phyloP scores from a whole-genome alignment of 2,888 invertebrate species.

The Heliconius sara region DNA sequence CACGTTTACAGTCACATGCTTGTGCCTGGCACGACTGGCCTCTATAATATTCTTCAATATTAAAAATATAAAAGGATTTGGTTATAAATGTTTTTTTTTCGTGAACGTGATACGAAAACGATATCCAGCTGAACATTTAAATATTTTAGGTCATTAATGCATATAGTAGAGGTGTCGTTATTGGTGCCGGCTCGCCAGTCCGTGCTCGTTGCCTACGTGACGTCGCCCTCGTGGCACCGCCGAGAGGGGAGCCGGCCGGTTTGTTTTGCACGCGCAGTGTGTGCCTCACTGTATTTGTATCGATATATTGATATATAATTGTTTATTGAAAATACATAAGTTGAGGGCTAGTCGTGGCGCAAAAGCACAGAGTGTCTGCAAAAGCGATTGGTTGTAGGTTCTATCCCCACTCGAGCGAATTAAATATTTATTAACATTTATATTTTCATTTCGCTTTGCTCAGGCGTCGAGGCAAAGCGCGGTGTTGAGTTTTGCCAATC shows the following conservation, averaged over 20 bases:
- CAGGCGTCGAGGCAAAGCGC: no score
- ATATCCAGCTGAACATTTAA: neutral
- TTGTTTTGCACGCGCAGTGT: slow-evolving; percentile 72
- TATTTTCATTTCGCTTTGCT: no score
- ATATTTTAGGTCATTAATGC: slow-evolving; percentile 43
- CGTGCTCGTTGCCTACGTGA: slow-evolving; percentile 76
- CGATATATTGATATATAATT: neutral
- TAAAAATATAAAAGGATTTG: neutral
- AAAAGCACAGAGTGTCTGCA: no score
- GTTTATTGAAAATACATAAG: neutral
- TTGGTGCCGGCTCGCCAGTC: slow-evolving; percentile 33
- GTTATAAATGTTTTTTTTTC: neutral
- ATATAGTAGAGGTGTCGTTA: slow-evolving; percentile 27
- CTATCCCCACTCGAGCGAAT: no score
- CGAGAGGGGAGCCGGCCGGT: slow-evolving; percentile 60
- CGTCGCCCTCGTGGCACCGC: slow-evolving; percentile 73
- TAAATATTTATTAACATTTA: no score
- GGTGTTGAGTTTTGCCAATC: no score
- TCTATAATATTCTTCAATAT: no score
- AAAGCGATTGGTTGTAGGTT: no score
- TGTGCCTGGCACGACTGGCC: no score
- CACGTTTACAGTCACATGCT: no score
- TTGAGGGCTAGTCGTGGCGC: no score
- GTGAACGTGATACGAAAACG: slow-evolving; percentile 32
- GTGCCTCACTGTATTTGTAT: slow-evolving; percentile 18